Conservation (phyloP, 2,888 invertebrate genomes). For the Apamea monoglypha region DNA sequence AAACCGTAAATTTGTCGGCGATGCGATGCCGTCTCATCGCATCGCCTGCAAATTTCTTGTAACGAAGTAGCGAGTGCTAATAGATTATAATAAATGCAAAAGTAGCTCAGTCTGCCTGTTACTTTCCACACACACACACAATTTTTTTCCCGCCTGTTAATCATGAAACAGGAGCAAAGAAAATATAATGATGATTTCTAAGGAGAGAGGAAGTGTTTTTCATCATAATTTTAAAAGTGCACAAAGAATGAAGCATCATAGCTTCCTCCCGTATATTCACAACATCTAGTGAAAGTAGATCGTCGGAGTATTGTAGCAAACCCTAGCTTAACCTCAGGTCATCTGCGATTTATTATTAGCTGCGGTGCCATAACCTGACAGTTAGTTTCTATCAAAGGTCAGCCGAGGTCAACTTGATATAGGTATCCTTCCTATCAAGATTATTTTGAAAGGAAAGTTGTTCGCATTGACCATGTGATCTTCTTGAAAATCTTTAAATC, state of each 20-base stretch:
- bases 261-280: background rate
- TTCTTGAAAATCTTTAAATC: background rate
- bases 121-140: no score
- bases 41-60: no score
- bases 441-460: background rate
- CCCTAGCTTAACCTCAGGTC: slow-evolving; percentile 53
- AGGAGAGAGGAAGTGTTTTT: background rate
- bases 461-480: slow-evolving; percentile 6
- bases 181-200: background rate
- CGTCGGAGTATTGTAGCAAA: slow-evolving; percentile 42
- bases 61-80: no score
- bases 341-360: slow-evolving; percentile 52
- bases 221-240: background rate
- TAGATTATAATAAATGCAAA: no score
- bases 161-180: background rate
- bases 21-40: no score
- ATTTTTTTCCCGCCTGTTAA: background rate
- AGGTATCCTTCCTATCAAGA: slow-evolving; percentile 11
- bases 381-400: slow-evolving; percentile 56
- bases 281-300: slow-evolving; percentile 54
- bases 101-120: no score
- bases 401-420: slow-evolving; percentile 27
- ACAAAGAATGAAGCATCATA: background rate
- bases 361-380: slow-evolving; percentile 47
- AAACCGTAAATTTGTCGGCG: no score